A percentile compares a stretch with the other conserved stretches of the same genome.
Evolutionary conservation across 2,113 vertebrate species (phyloP).

Genomic region (Gymnocephalus cernua): DNA sequence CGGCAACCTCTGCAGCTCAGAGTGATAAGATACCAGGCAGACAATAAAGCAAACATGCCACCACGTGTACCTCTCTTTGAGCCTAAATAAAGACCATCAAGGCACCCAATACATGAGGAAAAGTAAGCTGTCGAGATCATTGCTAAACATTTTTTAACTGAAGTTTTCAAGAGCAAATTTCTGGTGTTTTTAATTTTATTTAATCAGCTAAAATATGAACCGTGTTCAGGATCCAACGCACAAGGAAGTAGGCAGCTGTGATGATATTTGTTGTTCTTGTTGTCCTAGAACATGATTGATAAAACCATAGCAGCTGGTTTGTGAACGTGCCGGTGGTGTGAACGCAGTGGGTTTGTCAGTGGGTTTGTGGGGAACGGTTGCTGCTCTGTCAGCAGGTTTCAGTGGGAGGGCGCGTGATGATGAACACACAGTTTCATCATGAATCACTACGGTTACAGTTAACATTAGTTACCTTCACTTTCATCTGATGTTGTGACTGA

Average conservation of each 20-base stretch:
- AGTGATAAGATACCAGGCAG: no score
- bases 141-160: no score
- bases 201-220: neutral
- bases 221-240: neutral
- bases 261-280: neutral
- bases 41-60: no score
- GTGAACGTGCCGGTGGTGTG: neutral
- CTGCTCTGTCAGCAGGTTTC: conserved; percentile 49
- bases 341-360: neutral
- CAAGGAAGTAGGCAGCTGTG: neutral
- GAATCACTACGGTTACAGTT: conserved; percentile 36
- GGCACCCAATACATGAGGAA: no score
- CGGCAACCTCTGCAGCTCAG: no score
- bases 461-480: neutral
- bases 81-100: no score
- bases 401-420: conserved; percentile 41
- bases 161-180: no score
- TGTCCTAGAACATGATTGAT: neutral
- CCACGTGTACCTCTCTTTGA: no score
- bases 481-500: neutral
- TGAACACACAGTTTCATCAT: neutral
- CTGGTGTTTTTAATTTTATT: neutral
- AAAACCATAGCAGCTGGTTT: conserved; percentile 52
- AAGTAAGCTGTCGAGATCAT: no score
- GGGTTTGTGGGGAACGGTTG: conserved; percentile 17